Percentiles rank a stretch among this genome's conserved stretches.
phyloP scores from a whole-genome alignment of 2,113 vertebrate species.

The Acrocephalus kingi region DNA sequence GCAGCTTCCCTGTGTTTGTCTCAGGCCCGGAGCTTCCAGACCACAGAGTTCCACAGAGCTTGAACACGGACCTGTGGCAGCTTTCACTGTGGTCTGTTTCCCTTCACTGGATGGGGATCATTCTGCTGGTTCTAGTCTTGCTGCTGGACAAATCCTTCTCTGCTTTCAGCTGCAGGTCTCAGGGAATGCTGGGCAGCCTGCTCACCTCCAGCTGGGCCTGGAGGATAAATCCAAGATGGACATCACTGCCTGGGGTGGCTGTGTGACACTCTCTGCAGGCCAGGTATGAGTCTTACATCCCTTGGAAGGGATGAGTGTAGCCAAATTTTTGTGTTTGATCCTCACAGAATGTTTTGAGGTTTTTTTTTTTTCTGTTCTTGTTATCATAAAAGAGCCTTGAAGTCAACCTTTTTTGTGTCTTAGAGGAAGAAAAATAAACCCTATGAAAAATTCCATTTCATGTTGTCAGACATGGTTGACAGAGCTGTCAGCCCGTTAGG shows the following conservation, averaged over 20 bases:
- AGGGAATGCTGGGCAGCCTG: conserved; percentile 70
- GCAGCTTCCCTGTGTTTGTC: background rate
- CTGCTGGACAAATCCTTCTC: background rate
- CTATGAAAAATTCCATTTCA: background rate
- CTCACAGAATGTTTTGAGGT: background rate
- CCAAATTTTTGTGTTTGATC: background rate
- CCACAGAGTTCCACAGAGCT: accelerated
- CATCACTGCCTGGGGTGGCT: conserved; percentile 72
- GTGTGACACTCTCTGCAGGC: conserved; percentile 71
- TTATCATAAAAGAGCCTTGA: background rate
- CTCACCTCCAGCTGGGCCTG: conserved; percentile 73
- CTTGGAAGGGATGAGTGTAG: background rate
- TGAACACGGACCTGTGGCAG: background rate
- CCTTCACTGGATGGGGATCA: background rate
- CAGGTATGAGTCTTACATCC: conserved; percentile 64
- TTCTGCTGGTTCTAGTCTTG: background rate
- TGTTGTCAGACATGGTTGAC: background rate
- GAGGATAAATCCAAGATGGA: conserved; percentile 65
- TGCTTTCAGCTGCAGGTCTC: conserved; percentile 72
- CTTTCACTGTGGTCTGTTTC: background rate
- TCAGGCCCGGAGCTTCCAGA: background rate
- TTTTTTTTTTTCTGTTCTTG: background rate
- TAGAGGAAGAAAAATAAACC: background rate
- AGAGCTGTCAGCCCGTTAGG: background rate
- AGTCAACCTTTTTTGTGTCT: background rate